phyloP scores from a whole-genome alignment of 2,797 vertebrate species.

The Enteromius treurensis region DNA sequence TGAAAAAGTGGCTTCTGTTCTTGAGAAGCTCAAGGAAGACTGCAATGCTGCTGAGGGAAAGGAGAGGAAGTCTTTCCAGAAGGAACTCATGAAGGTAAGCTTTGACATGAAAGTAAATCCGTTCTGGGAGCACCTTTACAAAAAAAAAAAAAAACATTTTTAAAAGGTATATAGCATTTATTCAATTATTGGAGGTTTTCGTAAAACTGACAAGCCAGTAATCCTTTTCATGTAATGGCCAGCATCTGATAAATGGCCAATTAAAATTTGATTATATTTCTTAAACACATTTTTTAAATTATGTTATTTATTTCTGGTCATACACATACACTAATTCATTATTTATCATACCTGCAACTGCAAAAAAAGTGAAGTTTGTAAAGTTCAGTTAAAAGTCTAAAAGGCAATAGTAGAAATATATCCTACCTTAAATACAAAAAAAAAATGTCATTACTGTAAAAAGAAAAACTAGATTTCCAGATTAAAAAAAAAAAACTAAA shows the following conservation, averaged over 20 bases:
- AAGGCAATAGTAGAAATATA: neutral
- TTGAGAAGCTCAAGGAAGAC: conserved; percentile 96
- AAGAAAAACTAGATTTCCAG: neutral
- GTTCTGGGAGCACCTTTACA: neutral
- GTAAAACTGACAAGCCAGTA: neutral
- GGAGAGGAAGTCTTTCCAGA: conserved; percentile 96
- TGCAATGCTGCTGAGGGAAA: conserved; percentile 89
- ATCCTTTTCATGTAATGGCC: neutral
- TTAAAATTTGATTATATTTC: neutral
- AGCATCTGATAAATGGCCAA: neutral
- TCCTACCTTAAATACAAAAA: neutral
- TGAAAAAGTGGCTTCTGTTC: conserved; percentile 89
- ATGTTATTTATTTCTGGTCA: neutral
- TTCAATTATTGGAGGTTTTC: neutral
- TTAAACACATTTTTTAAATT: no score
- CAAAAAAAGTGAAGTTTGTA: neutral
- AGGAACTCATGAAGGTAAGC: conserved; percentile 93
- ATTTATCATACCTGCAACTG: neutral
- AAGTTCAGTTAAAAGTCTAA: neutral
- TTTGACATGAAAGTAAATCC: neutral
- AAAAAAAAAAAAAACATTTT: neutral
- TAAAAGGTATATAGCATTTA: neutral
- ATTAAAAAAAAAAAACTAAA: neutral
- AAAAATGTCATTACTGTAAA: neutral
- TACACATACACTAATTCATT: neutral